Conservation (phyloP, 2,888 invertebrate species). For the Lomographa bimaculata region DNA sequence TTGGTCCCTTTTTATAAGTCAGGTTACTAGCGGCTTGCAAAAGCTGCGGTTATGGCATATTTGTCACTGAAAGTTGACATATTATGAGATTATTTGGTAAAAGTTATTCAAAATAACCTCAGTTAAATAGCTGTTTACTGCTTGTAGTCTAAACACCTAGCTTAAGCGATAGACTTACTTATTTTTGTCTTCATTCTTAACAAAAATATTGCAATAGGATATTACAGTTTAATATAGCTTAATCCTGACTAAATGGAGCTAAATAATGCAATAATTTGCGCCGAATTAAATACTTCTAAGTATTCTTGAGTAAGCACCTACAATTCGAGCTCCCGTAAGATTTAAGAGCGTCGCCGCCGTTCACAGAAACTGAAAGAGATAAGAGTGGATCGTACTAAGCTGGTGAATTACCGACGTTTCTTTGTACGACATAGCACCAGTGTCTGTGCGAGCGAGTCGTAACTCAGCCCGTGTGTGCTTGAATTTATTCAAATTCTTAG, state of each 20-base stretch:
- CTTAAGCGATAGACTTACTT: neutral
- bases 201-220: slow-evolving; percentile 1
- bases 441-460: slow-evolving; percentile 42
- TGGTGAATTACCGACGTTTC: slow-evolving; percentile 63
- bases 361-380: slow-evolving; percentile 63
- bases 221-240: slow-evolving; percentile 7
- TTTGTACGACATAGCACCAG: slow-evolving; percentile 50
- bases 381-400: slow-evolving; percentile 65
- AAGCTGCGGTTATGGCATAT: slow-evolving; percentile 51
- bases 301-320: slow-evolving; percentile 53
- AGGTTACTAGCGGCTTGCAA: slow-evolving; percentile 57
- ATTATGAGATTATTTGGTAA: slow-evolving; percentile 2
- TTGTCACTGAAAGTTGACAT: slow-evolving; percentile 41
- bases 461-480: slow-evolving; percentile 51
- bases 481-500: slow-evolving; percentile 67
- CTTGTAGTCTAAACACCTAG: neutral
- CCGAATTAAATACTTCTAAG: slow-evolving; percentile 66
- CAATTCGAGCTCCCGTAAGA: slow-evolving; percentile 60
- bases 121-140: no score
- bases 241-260: slow-evolving; percentile 39
- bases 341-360: slow-evolving; percentile 60
- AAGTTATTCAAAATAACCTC: no score
- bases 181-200: neutral
- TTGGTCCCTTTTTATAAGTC: slow-evolving; percentile 72
- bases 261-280: slow-evolving; percentile 67